Evolutionary conservation across 2,797 vertebrate genomes (phyloP).

Genomic region (Hephaestus fuliginosus): DNA sequence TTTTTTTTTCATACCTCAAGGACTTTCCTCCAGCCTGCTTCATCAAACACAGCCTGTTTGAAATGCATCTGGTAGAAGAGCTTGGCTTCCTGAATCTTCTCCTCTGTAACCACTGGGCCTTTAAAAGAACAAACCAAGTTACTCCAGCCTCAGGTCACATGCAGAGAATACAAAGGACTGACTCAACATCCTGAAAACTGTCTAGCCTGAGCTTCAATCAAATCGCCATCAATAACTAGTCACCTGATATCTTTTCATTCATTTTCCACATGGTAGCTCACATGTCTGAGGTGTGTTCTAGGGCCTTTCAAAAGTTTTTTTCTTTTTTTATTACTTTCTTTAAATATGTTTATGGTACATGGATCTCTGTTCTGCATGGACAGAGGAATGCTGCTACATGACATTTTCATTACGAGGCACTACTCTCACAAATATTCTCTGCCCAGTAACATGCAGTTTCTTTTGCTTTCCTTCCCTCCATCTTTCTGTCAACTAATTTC

Average conservation of each 20-base stretch:
- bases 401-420: neutral
- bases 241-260: neutral
- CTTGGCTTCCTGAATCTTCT: constrained; percentile 88
- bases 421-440: neutral
- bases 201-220: neutral
- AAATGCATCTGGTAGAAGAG: constrained; percentile 87
- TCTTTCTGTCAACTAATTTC: neutral
- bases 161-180: neutral
- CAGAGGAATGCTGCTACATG: neutral
- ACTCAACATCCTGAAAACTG: neutral
- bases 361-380: neutral
- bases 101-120: constrained; percentile 86
- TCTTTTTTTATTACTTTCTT: neutral
- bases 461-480: neutral
- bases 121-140: constrained; percentile 13
- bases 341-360: neutral
- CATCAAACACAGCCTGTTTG: constrained; percentile 84
- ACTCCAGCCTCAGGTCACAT: neutral
- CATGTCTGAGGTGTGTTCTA: neutral
- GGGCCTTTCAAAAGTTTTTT: neutral
- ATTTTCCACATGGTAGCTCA: neutral
- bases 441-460: neutral
- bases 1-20: constrained; percentile 77
- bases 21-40: constrained; percentile 86
- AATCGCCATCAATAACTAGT: neutral